Conservation (phyloP, 2,113 vertebrate genomes). For the Cyanoramphus novaezelandiae region DNA sequence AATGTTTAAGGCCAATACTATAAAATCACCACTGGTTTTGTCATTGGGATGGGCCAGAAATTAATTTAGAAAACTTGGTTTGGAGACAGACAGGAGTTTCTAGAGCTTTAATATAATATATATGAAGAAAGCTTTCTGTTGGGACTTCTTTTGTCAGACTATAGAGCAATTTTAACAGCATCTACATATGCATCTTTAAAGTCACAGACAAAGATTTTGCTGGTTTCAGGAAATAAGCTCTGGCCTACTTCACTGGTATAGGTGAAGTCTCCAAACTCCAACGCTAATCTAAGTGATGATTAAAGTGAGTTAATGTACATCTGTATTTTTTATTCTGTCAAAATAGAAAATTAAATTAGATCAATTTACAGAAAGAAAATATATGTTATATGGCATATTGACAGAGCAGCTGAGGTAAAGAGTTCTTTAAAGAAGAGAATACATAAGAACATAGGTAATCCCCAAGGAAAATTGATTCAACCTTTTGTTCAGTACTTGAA, state of each 20-base stretch:
- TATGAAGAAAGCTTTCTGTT: not conserved
- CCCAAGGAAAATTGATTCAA: not conserved
- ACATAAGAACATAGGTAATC: not conserved
- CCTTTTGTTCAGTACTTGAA: not conserved
- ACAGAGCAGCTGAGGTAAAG: not conserved
- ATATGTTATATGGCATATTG: not conserved
- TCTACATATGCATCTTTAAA: not conserved
- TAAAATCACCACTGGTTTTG: fast-evolving
- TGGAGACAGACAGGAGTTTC: not conserved
- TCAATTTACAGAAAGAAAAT: not conserved
- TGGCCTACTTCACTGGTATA: not conserved
- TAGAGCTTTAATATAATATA: not conserved
- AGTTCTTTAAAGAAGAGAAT: not conserved
- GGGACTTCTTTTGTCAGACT: not conserved
- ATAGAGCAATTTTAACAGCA: not conserved
- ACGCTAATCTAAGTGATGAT: not conserved
- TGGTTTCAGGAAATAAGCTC: not conserved
- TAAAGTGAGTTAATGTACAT: not conserved
- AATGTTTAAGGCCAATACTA: not conserved
- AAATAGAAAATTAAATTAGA: not conserved
- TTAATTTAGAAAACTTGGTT: not conserved
- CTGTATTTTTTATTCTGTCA: not conserved
- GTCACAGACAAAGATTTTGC: not conserved
- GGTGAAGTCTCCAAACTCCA: not conserved
- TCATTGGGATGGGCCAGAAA: not conserved